Evolutionary conservation across 2,113 vertebrate species (phyloP), one percentile per base, ranked within the genome.

Genomic region (Neomonachus schauinslandi): DNA sequence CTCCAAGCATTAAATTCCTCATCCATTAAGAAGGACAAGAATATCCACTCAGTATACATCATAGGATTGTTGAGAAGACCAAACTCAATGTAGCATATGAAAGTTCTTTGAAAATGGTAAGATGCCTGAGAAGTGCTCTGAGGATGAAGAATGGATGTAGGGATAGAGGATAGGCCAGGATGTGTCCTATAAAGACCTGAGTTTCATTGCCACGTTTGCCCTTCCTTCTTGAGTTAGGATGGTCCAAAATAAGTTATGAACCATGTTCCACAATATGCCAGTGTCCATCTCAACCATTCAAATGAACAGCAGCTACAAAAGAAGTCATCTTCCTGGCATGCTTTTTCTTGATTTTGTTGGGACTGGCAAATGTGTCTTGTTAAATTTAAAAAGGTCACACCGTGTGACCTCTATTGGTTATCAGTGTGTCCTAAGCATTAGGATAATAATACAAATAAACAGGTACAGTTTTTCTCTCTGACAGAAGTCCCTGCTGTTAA

Each of bases 401-500:
- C 77, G 3, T 63, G 24, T 80, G 42, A 69, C 14, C 12, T 71
- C 67, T 51, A 26, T 86, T 84, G 69, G 39, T 74, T 94, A 94
- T 97, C 95, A 69, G 26, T 76, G 36, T 97, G 51, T 94, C 67
- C 86, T 84, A 63, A 79, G 36, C 42, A 94, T 95, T 74, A 59
- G 12, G 49, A 86, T 93, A 95, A 96, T 91, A 93, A 59, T 92
- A 36, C 39, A 97, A 91, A 93, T 74, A 91, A 97, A 86, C 87
- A 91, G 86, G 77, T 93, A 82, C 59, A 83, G 26, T 46, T 42
- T 82, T 97, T 96, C 84, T 93, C 49, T 90, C 5, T 51, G 83
- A 89, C 46, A 91, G 4, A 92, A 97, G 83, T 61, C 72, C 96
- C 92, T 87, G 28, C 63, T 98, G 83, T 84, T 85, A 95, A 81